A percentile compares a stretch with the other conserved stretches of the same genome.
These are phyloP conservation scores for Molossus molossus DNA, from an alignment of 2,797 vertebrate genomes.

Conservation along the genomic window DNA sequence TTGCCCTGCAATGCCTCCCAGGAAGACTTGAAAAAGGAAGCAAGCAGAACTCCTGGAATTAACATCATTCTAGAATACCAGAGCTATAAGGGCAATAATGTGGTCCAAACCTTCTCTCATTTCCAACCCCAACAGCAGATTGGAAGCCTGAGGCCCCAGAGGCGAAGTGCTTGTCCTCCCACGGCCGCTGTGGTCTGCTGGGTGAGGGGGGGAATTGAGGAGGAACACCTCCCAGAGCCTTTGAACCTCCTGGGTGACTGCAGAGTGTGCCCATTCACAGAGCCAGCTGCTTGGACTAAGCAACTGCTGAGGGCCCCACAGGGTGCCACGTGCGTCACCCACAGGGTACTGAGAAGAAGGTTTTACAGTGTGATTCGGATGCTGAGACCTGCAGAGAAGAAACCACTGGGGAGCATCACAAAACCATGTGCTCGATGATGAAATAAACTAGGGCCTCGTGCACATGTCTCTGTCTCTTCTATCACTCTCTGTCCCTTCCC, in stretches of 20 bases:
- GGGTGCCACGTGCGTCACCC: neutral
- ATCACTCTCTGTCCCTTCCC: neutral
- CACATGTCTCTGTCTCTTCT: neutral
- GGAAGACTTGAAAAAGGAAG: neutral
- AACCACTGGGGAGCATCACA: neutral
- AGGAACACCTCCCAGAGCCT: neutral
- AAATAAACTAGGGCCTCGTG: neutral
- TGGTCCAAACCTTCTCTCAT: neutral
- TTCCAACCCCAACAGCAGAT: neutral
- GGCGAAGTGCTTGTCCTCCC: neutral
- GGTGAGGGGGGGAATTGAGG: rapidly evolving
- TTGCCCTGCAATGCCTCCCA: neutral
- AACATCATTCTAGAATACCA: neutral
- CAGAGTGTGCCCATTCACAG: neutral
- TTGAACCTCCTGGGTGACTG: neutral
- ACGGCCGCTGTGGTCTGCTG: neutral
- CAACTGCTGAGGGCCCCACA: neutral
- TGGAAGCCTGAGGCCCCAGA: neutral
- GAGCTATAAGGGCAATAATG: too few species aligned
- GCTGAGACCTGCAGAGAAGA: neutral
- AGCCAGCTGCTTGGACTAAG: neutral
- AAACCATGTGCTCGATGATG: neutral
- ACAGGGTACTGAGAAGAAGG: neutral
- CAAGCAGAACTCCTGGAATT: neutral
- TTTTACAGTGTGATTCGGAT: neutral